Evolutionary conservation across 2,888 invertebrate species (phyloP), one percentile per base, ranked within the genome.

Genomic region (Cephus rjabovi): DNA sequence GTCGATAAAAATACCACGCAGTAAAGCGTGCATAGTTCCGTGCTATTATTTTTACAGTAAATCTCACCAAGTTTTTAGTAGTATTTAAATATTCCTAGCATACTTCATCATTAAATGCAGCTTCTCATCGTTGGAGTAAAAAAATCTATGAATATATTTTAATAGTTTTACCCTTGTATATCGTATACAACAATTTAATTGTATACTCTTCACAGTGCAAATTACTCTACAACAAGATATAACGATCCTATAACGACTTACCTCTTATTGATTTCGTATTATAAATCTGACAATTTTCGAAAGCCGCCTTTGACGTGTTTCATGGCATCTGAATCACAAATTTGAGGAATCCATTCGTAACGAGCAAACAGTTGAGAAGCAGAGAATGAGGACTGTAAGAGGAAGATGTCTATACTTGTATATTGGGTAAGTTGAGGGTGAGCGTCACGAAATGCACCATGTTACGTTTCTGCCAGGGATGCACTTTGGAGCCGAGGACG

Each of bases 281-380:
- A 56, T 56, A 56, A 56, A 23, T 75, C 37, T 37, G 30, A 75
- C n/a, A 56, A 75, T n/a, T 56, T 35, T 75, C n/a, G 9, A 56
- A 56, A 11, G 40, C 37, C 34, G 23, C 56, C 75, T 75, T 75
- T 30, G 11, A 75, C 75, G 23, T 40, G 40, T 30, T 76, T 33
- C 30, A 37, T 9, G 79, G 80, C 79, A 84, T 85, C 80, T 84
- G 84, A 80, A 85, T 85, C 81, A 77, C 84, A 85, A 85, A 85
- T 85, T 75, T 78, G 34, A 69, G 81, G 80, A 84, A 81, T 84
- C 82, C 82, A 85, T 82, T 75, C 81, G 76, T 73, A 79, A 78
- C 76, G 81, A 77, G 82, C 81, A 85, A 85, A 83, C 84, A 84
- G 83, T 83, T 79, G 81, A 78, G 79, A 81, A 83, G 79, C 81